Evolutionary conservation across 2,113 vertebrate species (phyloP).

Genomic region (Pelodiscus sinensis): DNA sequence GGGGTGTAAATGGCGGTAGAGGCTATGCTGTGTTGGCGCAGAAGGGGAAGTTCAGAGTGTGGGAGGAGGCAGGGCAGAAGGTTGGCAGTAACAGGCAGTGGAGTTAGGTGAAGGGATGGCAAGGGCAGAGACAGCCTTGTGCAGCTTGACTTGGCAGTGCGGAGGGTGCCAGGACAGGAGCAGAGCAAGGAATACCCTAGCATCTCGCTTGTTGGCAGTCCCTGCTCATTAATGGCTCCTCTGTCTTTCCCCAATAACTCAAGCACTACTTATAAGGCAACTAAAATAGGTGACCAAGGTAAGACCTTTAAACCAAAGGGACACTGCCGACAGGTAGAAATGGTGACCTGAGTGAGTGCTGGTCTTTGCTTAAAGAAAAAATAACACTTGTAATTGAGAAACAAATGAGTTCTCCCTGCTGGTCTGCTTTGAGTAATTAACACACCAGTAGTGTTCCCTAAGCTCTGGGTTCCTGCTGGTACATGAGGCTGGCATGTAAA

Average conservation of each 20-base stretch:
- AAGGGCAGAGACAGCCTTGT: not conserved
- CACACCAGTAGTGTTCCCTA: not conserved
- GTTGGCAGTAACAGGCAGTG: too few species aligned
- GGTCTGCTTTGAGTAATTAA: not conserved
- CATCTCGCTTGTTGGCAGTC: not conserved
- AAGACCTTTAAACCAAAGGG: not conserved
- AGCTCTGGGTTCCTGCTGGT: not conserved
- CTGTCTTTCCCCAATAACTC: not conserved
- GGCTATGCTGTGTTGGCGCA: not conserved
- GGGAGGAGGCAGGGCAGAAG: not conserved
- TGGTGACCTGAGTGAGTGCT: not conserved
- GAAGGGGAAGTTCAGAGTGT: not conserved
- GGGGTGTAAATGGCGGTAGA: not conserved
- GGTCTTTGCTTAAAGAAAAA: not conserved
- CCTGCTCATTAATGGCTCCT: not conserved
- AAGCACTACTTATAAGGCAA: not conserved
- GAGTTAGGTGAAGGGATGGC: not conserved
- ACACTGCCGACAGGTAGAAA: not conserved
- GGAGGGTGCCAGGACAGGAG: not conserved
- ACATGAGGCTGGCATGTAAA: rapidly evolving
- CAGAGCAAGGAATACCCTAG: not conserved
- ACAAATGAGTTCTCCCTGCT: not conserved
- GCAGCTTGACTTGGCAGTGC: not conserved
- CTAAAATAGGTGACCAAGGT: not conserved
- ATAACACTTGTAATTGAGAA: not conserved